Percentiles rank a stretch among this genome's conserved stretches.
phyloP scores from a whole-genome alignment of 2,113 vertebrate species.

The Lepus timidus region DNA sequence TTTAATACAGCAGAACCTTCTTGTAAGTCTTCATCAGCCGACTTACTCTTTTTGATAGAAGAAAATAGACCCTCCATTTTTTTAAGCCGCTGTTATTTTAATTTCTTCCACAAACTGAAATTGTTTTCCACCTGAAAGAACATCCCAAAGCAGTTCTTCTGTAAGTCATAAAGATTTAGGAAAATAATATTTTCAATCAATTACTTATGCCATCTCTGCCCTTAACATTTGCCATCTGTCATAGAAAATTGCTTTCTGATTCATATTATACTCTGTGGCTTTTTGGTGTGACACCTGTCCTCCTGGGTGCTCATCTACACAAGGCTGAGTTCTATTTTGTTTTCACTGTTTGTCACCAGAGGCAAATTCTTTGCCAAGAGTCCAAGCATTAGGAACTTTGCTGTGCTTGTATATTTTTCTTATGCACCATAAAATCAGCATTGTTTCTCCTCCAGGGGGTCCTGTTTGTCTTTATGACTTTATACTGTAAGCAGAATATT shows the following conservation, averaged over 20 bases:
- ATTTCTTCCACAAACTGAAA: not conserved
- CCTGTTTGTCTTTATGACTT: not conserved
- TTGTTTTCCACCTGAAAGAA: not conserved
- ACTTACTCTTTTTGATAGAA: not conserved
- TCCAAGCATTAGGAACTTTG: not conserved
- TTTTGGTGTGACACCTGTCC: too few species aligned
- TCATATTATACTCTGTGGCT: rapidly evolving
- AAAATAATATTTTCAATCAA: not conserved
- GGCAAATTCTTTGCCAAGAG: not conserved
- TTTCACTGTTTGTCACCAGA: not conserved
- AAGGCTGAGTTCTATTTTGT: not conserved
- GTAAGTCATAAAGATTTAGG: conserved; percentile 6
- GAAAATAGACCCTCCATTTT: not conserved
- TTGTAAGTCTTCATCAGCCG: not conserved
- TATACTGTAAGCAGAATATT: conserved; percentile 25
- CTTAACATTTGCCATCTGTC: not conserved
- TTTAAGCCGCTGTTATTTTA: not conserved
- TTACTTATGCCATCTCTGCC: not conserved
- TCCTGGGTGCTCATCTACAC: not conserved
- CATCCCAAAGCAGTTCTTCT: not conserved
- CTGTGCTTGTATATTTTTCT: not conserved
- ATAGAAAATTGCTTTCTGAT: not conserved
- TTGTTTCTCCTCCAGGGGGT: not conserved
- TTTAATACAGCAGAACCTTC: not conserved
- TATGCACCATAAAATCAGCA: not conserved